Percentiles rank a stretch among this genome's conserved stretches.
These are phyloP conservation scores for Mustelus asterias DNA, from an alignment of 2,113 vertebrate species.

Conservation along the genomic window DNA sequence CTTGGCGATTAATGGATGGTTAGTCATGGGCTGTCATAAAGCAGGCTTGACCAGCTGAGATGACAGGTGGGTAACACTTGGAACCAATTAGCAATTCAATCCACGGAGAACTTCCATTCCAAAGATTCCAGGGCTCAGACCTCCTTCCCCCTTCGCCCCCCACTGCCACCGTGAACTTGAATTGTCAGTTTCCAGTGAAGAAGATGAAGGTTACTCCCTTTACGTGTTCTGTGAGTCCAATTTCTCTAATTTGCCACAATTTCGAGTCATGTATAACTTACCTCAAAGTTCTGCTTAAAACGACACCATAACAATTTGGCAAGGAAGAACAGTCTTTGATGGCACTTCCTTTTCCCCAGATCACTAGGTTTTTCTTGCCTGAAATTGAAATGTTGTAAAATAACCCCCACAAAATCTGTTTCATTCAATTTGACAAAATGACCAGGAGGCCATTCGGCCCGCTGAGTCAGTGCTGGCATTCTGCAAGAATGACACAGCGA, in stretches of 20 bases:
- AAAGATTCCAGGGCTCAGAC: not conserved
- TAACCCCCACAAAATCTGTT: not conserved
- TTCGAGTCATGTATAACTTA: conserved; percentile 42
- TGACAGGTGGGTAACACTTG: not conserved
- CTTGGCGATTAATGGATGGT: not conserved
- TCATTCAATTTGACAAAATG: not conserved
- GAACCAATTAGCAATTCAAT: not conserved
- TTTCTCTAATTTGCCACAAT: not conserved
- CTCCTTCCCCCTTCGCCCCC: too few relatives aligned
- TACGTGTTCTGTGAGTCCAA: not conserved
- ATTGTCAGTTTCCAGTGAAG: not conserved
- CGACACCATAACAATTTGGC: conserved; percentile 53
- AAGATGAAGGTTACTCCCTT: not conserved
- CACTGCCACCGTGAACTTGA: not conserved
- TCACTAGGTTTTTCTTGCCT: conserved; percentile 64
- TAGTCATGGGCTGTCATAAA: not conserved
- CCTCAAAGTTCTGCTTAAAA: conserved; percentile 56
- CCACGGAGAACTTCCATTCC: not conserved
- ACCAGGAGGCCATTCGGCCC: not conserved
- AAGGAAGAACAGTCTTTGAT: conserved; percentile 52
- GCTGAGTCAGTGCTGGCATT: not conserved
- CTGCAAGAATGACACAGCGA: not conserved
- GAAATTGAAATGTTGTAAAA: not conserved
- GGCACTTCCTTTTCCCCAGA: conserved; percentile 57
- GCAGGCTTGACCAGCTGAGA: not conserved